Evolutionary conservation across 2,888 invertebrate species (phyloP).

Genomic region (Orchesella flavescens): DNA sequence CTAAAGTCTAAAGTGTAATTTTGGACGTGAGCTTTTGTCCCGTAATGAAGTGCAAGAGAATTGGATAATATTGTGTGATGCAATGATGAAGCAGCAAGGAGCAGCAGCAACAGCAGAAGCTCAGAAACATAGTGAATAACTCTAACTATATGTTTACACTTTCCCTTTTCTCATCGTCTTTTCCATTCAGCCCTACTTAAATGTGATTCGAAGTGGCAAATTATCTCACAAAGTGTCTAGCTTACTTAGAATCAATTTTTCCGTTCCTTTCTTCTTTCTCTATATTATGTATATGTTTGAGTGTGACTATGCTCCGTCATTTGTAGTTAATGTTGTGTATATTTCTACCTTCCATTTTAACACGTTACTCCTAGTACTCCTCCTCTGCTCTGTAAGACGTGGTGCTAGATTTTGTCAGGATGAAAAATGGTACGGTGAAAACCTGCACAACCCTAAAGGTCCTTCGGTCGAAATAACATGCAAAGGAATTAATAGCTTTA

Average conservation of each 20-base stretch:
- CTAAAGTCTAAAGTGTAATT: background rate
- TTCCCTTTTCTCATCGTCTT: background rate
- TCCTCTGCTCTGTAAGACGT: background rate
- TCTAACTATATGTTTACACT: constrained; percentile 16
- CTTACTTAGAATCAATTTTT: constrained; percentile 15
- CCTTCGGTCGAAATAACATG: constrained; percentile 18
- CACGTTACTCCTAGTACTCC: background rate
- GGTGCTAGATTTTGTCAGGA: background rate
- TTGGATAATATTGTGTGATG: constrained; percentile 25
- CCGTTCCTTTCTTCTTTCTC: background rate
- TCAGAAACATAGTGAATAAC: constrained; percentile 4
- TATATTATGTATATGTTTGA: no score
- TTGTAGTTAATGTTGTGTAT: background rate
- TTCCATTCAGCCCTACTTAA: constrained; percentile 4
- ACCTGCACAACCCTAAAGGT: constrained; percentile 36
- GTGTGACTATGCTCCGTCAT: no score
- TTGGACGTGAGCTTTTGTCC: constrained; percentile 15
- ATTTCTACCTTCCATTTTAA: background rate
- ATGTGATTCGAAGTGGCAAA: constrained; percentile 44
- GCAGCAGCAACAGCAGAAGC: no score
- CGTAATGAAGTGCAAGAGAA: constrained; percentile 48
- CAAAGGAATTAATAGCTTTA: constrained; percentile 27
- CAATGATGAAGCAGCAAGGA: no score
- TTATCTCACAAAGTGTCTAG: constrained; percentile 14
- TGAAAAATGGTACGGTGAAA: constrained; percentile 38